Base-by-base conservation (phyloP, 2,888 invertebrate genomes). In the Himalopsyche tibetana region DNA sequence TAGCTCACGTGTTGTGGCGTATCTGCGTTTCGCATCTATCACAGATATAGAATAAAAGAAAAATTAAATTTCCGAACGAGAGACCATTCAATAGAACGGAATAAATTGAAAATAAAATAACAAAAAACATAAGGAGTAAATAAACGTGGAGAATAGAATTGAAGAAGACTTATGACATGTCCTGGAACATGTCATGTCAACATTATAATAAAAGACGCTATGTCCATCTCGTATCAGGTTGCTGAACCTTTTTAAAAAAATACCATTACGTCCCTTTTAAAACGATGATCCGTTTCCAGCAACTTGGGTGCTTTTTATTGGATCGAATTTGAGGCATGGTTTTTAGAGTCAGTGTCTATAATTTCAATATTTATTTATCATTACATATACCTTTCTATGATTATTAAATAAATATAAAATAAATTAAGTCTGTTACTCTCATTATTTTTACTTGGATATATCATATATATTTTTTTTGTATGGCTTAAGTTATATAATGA, bases 221-320 rank as follows among this genome's bases (percentile, higher is more conserved):
- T 82, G 85, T 82, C 86, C 87, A 81, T 80, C 74, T 45, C 38
- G 84, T 82, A 82, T 87, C 86, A 51, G 83, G 86, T 87, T 87
- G 63, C 87, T 80, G 81, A 81, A 84, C 74, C 81, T 63, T 87
- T 86, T 85, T 87, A 85, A 87, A 86, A n/a, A 87, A 87, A 83
- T 56, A 42, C 55, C 55, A 86, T 83, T 79, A 84, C 82, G 85
- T 83, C 82, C 86, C 81, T 87, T 83, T 81, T 80, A 85, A 83
- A 86, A 83, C 80, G 19, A n/a, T 63, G 63, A 63, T 63, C 63
- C 63, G 63, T 63, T 82, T 42, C 82, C n/a, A 40, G 15, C 45
- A 80, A 45, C 19, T 80, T 82, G 51, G 55, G 45, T 36, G 55
- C 36, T 82, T 55, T 55, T 82, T 55, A 36, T n/a, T 55, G 38